A percentile compares a stretch with the other conserved stretches of the same genome.
Conservation (phyloP, 1,140 invertebrate genomes). For the Solenopsis fugax region DNA sequence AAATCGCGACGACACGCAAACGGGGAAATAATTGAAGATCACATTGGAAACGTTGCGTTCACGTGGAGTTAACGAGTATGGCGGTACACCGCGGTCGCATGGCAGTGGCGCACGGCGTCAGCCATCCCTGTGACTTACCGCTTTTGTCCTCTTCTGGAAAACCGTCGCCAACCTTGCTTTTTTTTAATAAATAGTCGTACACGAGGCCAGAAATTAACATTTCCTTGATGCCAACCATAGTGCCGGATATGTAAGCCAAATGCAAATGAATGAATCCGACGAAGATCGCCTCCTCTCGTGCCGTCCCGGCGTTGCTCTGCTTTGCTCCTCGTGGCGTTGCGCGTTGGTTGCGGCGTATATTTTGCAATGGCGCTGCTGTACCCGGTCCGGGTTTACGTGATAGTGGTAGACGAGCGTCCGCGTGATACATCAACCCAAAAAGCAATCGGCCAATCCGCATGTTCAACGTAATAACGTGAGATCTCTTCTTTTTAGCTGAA, state of each 20-base stretch:
- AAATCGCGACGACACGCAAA: not conserved
- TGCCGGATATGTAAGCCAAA: not conserved
- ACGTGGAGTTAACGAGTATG: constrained; percentile 77
- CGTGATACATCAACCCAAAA: not conserved
- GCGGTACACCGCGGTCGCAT: constrained; percentile 66
- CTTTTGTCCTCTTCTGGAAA: constrained; percentile 88
- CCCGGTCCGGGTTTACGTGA: not conserved
- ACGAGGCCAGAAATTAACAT: constrained; percentile 84
- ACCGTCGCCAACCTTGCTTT: constrained; percentile 87
- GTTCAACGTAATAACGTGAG: not conserved
- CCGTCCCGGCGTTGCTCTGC: not conserved
- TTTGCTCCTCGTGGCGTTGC: too few species aligned
- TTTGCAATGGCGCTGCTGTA: not conserved
- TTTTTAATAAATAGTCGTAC: constrained; percentile 87
- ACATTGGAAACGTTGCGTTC: constrained; percentile 47
- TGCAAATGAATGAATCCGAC: not conserved
- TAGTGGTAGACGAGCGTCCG: not conserved
- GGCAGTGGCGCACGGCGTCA: not conserved
- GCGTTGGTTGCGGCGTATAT: too few species aligned
- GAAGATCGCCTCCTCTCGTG: not conserved
- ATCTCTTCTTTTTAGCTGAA: not conserved
- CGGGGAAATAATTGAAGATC: not conserved
- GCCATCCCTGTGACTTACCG: constrained; percentile 85
- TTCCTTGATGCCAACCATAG: constrained; percentile 80
- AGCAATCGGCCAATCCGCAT: not conserved